A percentile compares a stretch with the other conserved stretches of the same genome.
These are phyloP conservation scores for Papilio helenus DNA, from an alignment of 1,140 invertebrate genomes.

Conservation along the genomic window DNA sequence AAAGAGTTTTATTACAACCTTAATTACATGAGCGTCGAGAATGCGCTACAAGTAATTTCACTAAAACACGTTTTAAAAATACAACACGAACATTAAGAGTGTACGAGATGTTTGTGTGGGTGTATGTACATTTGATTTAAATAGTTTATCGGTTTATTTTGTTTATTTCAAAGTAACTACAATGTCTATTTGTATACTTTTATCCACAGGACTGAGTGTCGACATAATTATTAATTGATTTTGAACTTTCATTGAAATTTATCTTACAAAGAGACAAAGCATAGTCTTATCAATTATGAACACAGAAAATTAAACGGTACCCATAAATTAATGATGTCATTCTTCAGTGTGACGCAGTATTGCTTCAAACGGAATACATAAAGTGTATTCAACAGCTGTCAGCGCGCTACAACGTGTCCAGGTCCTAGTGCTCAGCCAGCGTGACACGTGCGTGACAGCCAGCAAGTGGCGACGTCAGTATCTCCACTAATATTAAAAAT, in stretches of 20 bases:
- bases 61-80: conserved; percentile 36
- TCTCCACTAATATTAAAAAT: conserved; percentile 81
- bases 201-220: background rate
- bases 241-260: background rate
- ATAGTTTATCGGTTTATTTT: conserved; percentile 15
- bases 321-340: conserved; percentile 16
- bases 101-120: conserved; percentile 5
- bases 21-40: conserved; percentile 34
- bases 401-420: conserved; percentile 33
- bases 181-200: background rate
- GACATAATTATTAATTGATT: background rate
- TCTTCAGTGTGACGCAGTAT: conserved; percentile 35
- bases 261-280: background rate
- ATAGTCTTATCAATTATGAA: background rate
- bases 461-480: conserved; percentile 66
- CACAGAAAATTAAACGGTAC: conserved; percentile 22
- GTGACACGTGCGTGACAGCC: conserved; percentile 40
- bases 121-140: conserved; percentile 15
- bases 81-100: conserved; percentile 15
- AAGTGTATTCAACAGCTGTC: conserved; percentile 57
- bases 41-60: conserved; percentile 36
- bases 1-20: conserved; percentile 38
- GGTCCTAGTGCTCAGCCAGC: conserved; percentile 6
- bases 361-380: conserved; percentile 58
- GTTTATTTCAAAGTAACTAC: background rate